phyloP scores from a whole-genome alignment of 1,140 invertebrate species.

The Riptortus pedestris region DNA sequence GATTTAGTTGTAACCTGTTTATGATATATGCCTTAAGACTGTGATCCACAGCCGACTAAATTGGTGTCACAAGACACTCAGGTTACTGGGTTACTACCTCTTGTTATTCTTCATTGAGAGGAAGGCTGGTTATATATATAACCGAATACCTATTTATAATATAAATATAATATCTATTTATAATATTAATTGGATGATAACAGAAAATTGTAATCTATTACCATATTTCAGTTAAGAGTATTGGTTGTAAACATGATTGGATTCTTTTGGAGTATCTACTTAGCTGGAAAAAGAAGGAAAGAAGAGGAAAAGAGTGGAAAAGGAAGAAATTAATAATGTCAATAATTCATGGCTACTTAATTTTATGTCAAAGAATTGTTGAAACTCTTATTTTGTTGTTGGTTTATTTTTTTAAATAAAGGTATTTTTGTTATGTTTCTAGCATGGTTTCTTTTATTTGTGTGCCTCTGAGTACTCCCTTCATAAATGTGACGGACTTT shows the following conservation, averaged over 20 bases:
- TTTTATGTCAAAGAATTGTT: background rate
- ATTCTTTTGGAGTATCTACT: constrained; percentile 57
- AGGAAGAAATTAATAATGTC: background rate
- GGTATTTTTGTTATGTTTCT: too few species aligned
- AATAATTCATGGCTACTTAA: background rate
- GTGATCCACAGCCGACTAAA: background rate
- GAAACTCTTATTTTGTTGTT: background rate
- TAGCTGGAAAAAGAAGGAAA: constrained; percentile 45
- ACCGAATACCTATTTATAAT: background rate
- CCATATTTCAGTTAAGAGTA: constrained; percentile 55
- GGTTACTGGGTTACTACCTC: background rate
- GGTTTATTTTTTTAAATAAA: background rate
- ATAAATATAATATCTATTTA: background rate
- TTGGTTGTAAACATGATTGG: constrained; percentile 54
- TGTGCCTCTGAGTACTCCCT: too few species aligned
- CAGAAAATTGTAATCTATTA: background rate
- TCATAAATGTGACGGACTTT: too few species aligned
- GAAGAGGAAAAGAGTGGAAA: constrained; percentile 31
- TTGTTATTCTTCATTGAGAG: background rate
- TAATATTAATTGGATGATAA: background rate
- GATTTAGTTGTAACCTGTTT: too few species aligned
- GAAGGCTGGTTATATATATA: background rate
- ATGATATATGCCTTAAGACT: too few species aligned
- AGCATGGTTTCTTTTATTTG: too few species aligned
- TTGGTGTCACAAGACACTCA: background rate